Evolutionary conservation across 2,113 vertebrate genomes (phyloP), one percentile per base, ranked within the genome.

Genomic region (Pristiophorus japonicus): DNA sequence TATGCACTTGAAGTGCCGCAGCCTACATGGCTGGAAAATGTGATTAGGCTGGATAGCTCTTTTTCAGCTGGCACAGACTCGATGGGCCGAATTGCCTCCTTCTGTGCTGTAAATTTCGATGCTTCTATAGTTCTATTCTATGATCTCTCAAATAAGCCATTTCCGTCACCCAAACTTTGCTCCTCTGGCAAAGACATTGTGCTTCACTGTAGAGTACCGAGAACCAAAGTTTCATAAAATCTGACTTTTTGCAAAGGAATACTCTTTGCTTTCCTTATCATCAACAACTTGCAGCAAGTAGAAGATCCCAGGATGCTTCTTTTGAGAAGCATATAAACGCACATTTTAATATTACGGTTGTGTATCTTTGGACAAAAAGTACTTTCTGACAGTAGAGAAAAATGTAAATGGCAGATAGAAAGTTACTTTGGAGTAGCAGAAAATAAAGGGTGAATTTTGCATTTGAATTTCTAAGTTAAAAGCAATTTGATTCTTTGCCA

Each of bases 401-500:
- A 78, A 38, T 38, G 16, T 16, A 38, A 18, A n/a, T 78, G 75
- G 75, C n/a, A 38, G 14, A 38, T 78, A 38, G 75, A 78, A 78
- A 78, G 75, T 78, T 78, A 38, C 75, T 78, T 78, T 78, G n/a
- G 75, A 78, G n/a, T n/a, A 78, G 12, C n/a, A 78, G 34, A 78
- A 78, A 34, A 73, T 73, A 24, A 34, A 34, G 30, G 7, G 1
- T 73, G 7, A 38, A 14, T 38, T 78, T 78, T 78, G 75, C 75
- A 38, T 14, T 38, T 16, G 75, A 55, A 91, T 62, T 59, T 62
- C 59, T 91, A 91, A 38, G 51, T 62, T 90, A 90, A 91, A 30
- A 62, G 30, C 55, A n/a, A 91, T 91, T 91, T 59, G 55, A 91
- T 62, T 91, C 55, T 62, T 91, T 91, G 88, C 88, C 51, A 62